Base-by-base conservation (phyloP, 2,888 invertebrate genomes). In the Synergus japonicus region DNA sequence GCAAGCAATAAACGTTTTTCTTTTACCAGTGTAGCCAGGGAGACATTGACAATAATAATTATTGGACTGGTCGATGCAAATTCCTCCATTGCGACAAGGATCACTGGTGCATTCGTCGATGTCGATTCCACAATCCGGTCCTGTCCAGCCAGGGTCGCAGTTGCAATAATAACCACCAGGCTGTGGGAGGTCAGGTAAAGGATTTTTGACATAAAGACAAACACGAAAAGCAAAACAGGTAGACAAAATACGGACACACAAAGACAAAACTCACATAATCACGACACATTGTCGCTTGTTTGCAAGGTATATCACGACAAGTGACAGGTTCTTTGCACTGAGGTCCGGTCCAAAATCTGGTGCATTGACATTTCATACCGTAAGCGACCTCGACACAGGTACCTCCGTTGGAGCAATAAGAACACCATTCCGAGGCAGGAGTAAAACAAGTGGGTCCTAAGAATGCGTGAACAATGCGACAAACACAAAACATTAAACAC, bases 101-200 rank as follows among this genome's bases (percentile, higher is more conserved):
- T 93, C 92, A 84, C 93, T 92, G 76, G 93, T 91, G 87, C 95
- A 95, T 82, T 93, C 93, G 85, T 94, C 93, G 88, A 95, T 90
- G 87, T 93, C 93, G 83, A 93, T 88, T 85, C 94, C 93, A 90
- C 95, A 95, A 86, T 94, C 93, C 64, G 92, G 89, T 76, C 96
- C 96, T 80, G 94, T 92, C 95, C 95, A 97, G 82, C 96, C 96
- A 81, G 93, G 90, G 90, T 94, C 93, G 90, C 96, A 97, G 87
- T 94, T 94, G 93, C 97, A 97, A 88, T 93, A 94, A 93, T 94
- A 95, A 86, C 93, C 93, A 83, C 93, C 93, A 83, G 91, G 90
- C 94, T 94, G 82, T 73, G 77, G 77, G 81, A 65, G 49, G 80
- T 78, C 58, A 77, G 66, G 78, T 76, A 18, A 64, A 15, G 69